Evolutionary conservation across 1,140 invertebrate genomes (phyloP), one percentile per base, ranked within the genome.

Genomic region (Heliconius nattereri): DNA sequence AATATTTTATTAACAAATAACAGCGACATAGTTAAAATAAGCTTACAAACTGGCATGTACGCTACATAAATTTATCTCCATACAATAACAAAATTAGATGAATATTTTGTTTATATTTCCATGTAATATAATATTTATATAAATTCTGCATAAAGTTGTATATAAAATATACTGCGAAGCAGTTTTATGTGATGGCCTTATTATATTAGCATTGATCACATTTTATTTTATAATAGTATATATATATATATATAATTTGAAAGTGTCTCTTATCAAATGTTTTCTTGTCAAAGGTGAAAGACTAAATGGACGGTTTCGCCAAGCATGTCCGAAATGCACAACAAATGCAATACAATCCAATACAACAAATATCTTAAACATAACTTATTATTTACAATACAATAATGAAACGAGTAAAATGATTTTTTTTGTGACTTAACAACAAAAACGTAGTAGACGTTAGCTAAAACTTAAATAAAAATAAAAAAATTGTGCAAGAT

Each of bases 321-420:
- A 91, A 90, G 89, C 90, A 78, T 73, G 32, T 76, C 32, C 11
- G 66, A 81, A 81, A 78, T 81, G 79, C 79, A 81, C 45, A 77
- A 76, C 79, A 91, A 91, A 90, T 90, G 91, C 91, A 88, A 89
- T 85, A 76, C 88, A 90, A 90, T 90, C 86, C 85, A 85, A 83
- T 78, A 81, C 82, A 84, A 80, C n/a, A 80, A 73, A 78, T 74
- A 26, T 45, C 60, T 75, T 75, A 75, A 76, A 74, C 72, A 40
- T 81, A 81, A 81, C 75, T 76, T 81, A 81, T 74, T 79, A 79
- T 79, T 60, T 81, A 84, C 52, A 79, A 80, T 66, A 66, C 60
- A 78, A 75, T 70, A 81, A 72, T 74, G 66, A 49, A 75, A 77
- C 11, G 40, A 52, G 19, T 52, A 8, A 74, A 75, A 73, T 71